Conservation (phyloP, 1,140 invertebrate genomes). For the silkworm (Bombyx mori) region ASM3026992v2 NC_085116.1:14685001-14685500, state of each 20-base stretch:
- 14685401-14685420: conserved; percentile 45
- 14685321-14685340: conserved; percentile 38
- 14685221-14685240: conserved; percentile 13
- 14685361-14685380: conserved; percentile 50
- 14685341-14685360: conserved; percentile 52
- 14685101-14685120: conserved; percentile 67
- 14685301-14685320: not conserved
- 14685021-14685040: conserved; percentile 29
- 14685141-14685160: conserved; percentile 60
- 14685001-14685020: conserved; percentile 38
- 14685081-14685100: conserved; percentile 68
- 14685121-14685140: conserved; percentile 66
- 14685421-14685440: conserved; percentile 36
- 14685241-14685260: conserved; percentile 44
- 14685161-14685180: conserved; percentile 45
- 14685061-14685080: too few relatives aligned
- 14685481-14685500: conserved; percentile 12
- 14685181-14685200: conserved; percentile 27
- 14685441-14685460: conserved; percentile 45
- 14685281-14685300: conserved; percentile 24
- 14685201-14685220: conserved; percentile 5
- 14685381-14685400: conserved; percentile 13
- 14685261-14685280: conserved; percentile 57
- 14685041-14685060: too few relatives aligned
- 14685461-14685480: conserved; percentile 46